Base-by-base conservation (phyloP, 2,113 vertebrate genomes). In the Salvelinus namaycush region DNA sequence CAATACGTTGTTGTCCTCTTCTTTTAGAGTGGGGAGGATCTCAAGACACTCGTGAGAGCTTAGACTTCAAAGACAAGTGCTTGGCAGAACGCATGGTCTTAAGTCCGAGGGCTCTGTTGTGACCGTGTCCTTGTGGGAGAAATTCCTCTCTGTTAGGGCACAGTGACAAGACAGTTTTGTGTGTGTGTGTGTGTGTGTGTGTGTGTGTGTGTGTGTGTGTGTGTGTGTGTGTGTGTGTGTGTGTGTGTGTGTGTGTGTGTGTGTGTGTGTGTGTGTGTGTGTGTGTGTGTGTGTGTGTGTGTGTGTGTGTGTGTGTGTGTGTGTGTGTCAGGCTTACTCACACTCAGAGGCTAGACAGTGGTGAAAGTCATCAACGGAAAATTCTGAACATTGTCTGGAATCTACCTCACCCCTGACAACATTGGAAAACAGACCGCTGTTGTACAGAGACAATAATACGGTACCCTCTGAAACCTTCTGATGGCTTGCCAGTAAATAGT, bases 401-500 rank as follows among this genome's bases (percentile, higher is more conserved):
- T 22, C 27, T 34, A 68, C 66, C 29, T 34, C 66, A 34, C 29
- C 66, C 26, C 12, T 68, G 66, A 66, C 66, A 68, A 68, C 29
- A 29, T 11, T 31, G 5, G 27, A 16, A 34, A 13, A 68, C 66
- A 68, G 26, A 68, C 13, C 1, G 16, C 64, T 66, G 64, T 54
- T 54, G 51, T 54, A 12, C 14, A 54, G 51, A 18, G 16, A 18
- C 12, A 60, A 60, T n/a, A 60, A 13, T 20, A 24, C 2, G 22
- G 64, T n/a, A n/a, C 4, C 64, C 64, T 27, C n/a, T 9, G n/a
- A 60, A n/a, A 18, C 57, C 20, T 34, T 34, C 34, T 34, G 31
- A 95, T 91, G 98, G 97, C 87, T 99, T 97, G 93, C 96, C 76
- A 94, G 97, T 85, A 98, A 97, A 97, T 97, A 99, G 86, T 97